These are phyloP conservation scores for Drosophila orena DNA, from an alignment of 1,140 invertebrate genomes.

Conservation along the genomic window DNA sequence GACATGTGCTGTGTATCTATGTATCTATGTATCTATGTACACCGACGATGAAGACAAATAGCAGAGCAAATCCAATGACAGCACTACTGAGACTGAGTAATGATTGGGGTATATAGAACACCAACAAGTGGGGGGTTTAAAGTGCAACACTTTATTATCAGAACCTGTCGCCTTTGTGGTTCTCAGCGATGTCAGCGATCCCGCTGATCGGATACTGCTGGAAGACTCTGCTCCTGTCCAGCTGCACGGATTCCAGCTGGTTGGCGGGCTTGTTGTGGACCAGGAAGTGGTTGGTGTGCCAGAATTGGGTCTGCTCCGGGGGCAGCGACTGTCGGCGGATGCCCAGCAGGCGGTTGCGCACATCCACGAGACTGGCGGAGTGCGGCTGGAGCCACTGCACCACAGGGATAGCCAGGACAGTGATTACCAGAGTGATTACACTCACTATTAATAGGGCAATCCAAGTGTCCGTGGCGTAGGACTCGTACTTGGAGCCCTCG, in stretches of 20 bases:
- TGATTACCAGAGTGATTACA: conserved; percentile 50
- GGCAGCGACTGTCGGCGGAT: conserved; percentile 46
- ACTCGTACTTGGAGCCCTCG: conserved; percentile 73
- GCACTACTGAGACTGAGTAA: conserved; percentile 15
- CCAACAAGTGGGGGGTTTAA: background rate
- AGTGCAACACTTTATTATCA: conserved; percentile 43
- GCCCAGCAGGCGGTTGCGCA: conserved; percentile 75
- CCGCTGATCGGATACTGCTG: conserved; percentile 74
- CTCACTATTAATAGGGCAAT: conserved; percentile 47
- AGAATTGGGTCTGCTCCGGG: conserved; percentile 63
- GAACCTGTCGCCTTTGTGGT: conserved; percentile 42
- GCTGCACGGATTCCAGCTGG: conserved; percentile 58
- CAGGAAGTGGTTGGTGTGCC: conserved; percentile 75
- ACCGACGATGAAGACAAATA: conserved; percentile 25
- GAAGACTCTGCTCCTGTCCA: conserved; percentile 67
- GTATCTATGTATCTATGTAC: background rate
- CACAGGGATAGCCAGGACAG: conserved; percentile 40
- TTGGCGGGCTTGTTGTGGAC: conserved; percentile 72
- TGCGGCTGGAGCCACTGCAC: conserved; percentile 62
- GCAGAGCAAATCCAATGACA: conserved; percentile 14
- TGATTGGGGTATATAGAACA: conserved; percentile 1
- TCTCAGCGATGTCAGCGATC: conserved; percentile 18
- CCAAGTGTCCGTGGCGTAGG: conserved; percentile 46
- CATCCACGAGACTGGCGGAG: conserved; percentile 69
- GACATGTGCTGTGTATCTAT: too few relatives aligned